Conservation (phyloP, 1,140 invertebrate species). For the Delia radicum region DNA sequence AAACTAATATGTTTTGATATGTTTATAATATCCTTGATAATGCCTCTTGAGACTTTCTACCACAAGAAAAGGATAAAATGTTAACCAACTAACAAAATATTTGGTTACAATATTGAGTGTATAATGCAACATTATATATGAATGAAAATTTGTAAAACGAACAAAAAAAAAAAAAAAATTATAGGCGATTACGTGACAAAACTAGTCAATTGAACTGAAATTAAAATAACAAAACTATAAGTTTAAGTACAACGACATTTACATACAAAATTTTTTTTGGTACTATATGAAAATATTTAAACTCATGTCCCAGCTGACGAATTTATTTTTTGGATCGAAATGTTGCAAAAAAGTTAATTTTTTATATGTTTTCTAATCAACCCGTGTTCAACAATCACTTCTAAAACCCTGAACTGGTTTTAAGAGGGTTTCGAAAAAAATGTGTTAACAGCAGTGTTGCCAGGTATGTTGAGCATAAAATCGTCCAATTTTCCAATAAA, state of each 20-base stretch:
- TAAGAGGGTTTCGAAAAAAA: too few relatives aligned
- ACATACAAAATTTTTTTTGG: neutral
- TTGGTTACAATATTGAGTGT: too few relatives aligned
- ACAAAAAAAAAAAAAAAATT: neutral
- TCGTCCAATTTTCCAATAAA: too few relatives aligned
- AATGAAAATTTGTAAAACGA: neutral
- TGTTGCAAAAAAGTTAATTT: too few relatives aligned
- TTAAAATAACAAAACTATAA: neutral
- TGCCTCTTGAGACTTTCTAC: neutral
- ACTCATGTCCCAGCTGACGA: neutral
- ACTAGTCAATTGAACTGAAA: constrained; percentile 1
- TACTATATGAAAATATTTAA: neutral
- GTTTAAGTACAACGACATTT: neutral
- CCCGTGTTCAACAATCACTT: too few relatives aligned
- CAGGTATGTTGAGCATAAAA: too few relatives aligned
- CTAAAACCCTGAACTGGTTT: too few relatives aligned
- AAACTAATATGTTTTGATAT: neutral
- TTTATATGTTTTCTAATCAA: too few relatives aligned
- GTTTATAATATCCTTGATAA: neutral
- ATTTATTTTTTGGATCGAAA: too few relatives aligned
- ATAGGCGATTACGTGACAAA: neutral
- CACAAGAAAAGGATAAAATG: neutral
- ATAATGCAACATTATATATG: neutral
- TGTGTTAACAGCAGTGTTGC: too few relatives aligned
- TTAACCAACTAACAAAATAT: neutral